Conservation (phyloP, 2,113 vertebrate species). For the Charadrius vociferus region DNA sequence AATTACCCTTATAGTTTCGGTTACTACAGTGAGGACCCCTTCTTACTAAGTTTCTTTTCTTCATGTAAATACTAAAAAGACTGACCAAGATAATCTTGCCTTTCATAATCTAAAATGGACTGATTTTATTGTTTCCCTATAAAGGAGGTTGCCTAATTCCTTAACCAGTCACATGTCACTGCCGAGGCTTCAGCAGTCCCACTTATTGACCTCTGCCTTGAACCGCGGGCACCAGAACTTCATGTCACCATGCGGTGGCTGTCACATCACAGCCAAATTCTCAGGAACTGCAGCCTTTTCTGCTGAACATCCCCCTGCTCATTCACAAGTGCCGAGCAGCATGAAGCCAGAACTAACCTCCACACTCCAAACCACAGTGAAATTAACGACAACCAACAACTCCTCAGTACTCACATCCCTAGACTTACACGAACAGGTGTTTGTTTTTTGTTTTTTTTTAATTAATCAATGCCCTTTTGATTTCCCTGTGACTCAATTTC, state of each 20-base stretch:
- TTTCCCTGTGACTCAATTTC: not conserved
- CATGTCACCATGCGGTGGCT: accelerated
- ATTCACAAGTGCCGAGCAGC: not conserved
- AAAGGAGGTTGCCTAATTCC: not conserved
- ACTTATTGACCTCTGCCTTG: not conserved
- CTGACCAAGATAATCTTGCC: not conserved
- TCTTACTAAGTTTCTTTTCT: not conserved
- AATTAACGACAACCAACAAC: not conserved
- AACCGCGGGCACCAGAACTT: not conserved
- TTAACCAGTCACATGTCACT: not conserved
- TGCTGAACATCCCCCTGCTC: not conserved
- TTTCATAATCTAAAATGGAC: not conserved
- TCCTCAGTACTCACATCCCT: not conserved
- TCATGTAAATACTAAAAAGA: not conserved
- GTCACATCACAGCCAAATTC: not conserved
- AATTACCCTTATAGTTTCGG: not conserved
- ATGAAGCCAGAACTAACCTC: not conserved
- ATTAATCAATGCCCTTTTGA: not conserved
- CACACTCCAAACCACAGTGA: not conserved
- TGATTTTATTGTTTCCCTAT: not conserved
- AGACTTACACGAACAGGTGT: not conserved
- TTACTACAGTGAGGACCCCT: not conserved
- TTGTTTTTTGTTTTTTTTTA: too few relatives aligned
- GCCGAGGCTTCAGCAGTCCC: not conserved
- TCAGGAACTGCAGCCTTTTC: not conserved